Percentiles rank a stretch among this genome's conserved stretches.
phyloP scores from a whole-genome alignment of 2,113 vertebrate species.

The Melierax canorus region DNA sequence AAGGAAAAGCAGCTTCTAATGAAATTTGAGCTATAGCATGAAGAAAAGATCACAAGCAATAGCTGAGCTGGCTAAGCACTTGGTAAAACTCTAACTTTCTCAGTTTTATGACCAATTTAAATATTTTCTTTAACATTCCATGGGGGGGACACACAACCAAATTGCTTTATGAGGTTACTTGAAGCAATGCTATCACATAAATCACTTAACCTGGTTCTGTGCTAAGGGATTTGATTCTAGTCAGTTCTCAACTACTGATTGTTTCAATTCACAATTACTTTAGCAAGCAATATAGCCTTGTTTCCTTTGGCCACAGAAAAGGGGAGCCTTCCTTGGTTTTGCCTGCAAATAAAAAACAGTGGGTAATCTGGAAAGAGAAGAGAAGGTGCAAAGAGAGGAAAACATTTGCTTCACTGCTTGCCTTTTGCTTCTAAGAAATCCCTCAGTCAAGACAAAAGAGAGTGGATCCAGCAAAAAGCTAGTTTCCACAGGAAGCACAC shows the following conservation, averaged over 20 bases:
- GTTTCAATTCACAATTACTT: not conserved
- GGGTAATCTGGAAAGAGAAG: not conserved
- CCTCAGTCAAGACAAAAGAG: not conserved
- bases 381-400: not conserved
- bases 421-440: not conserved
- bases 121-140: not conserved
- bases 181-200: not conserved
- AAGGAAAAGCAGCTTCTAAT: constrained; percentile 23
- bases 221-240: not conserved
- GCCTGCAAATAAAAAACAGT: not conserved
- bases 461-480: not conserved
- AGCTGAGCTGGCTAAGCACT: not conserved
- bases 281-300: not conserved
- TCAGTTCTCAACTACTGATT: not conserved
- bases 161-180: not conserved
- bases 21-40: constrained; percentile 17
- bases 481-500: not conserved
- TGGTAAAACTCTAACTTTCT: constrained; percentile 6
- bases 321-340: not conserved
- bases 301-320: not conserved
- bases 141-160: not conserved
- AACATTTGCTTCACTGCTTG: not conserved
- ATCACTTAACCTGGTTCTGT: not conserved
- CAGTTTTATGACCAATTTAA: not conserved
- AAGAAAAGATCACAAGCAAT: constrained; percentile 21